Evolutionary conservation across 1,140 invertebrate species (phyloP), one percentile per base, ranked within the genome.

Genomic region (Lordiphosa collinella): DNA sequence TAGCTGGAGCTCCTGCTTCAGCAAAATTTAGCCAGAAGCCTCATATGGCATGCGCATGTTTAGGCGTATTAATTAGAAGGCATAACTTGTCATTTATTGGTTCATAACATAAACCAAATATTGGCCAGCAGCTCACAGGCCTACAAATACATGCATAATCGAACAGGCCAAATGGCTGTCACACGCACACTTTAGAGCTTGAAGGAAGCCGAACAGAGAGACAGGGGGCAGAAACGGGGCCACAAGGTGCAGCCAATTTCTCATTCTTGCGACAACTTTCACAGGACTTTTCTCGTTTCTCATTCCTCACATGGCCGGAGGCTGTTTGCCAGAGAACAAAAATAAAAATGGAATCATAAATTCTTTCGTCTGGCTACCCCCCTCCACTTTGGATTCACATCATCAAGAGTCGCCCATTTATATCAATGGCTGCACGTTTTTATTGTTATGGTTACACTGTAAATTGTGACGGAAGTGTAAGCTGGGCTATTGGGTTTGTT

Each of bases 11-110:
- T n/a, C n/a, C n/a, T 41, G 10, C 29, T 29, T 29, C 25, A 29
- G 16, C 16, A 18, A 18, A 37, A 40, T 12, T n/a, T n/a, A n/a
- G 18, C 18, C 18, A 22, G 18, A 22, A 44, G 52, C 38, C 65
- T 46, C 61, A 82, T 59, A 76, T 41, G 76, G 57, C 57, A 67
- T 54, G 48, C 57, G 61, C 76, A 80, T 80, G 73, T 63, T 61
- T 63, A 63, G 55, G 55, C 78, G 73, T 58, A 82, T 82, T 82
- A 76, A 76, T 82, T 84, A 72, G 72, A 76, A 53, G 51, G 67
- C 71, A 82, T 82, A 82, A 84, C 71, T 76, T 69, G 58, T 72
- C 76, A 76, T 84, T 71, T 82, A 82, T 84, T 71, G 71, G 66
- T 43, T 63, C 61, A 57, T 55, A 82, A 48, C 54, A 47, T 64